These are phyloP conservation scores for Gymnocheta viridis DNA, from an alignment of 2,888 invertebrate genomes.

Conservation along the genomic window DNA sequence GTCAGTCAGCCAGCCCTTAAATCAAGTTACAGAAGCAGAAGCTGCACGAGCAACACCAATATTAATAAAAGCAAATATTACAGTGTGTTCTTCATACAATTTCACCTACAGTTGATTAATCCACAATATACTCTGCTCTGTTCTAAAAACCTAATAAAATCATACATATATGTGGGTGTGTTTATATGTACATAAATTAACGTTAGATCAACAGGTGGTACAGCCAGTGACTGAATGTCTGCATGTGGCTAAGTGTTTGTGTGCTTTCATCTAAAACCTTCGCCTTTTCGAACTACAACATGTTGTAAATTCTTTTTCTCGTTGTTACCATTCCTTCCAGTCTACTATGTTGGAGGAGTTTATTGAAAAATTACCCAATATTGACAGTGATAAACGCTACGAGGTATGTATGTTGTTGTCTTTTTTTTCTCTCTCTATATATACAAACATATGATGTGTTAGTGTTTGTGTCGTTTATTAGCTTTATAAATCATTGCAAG, in stretches of 20 bases:
- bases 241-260: not conserved
- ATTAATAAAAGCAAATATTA: not conserved
- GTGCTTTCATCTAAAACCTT: constrained; percentile 31
- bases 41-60: not conserved
- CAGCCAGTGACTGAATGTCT: not conserved
- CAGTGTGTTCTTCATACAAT: constrained; percentile 3
- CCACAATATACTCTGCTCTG: not conserved
- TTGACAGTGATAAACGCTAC: constrained; percentile 72
- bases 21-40: not conserved
- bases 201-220: constrained; percentile 50
- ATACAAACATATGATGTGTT: not conserved
- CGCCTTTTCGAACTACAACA: constrained; percentile 36
- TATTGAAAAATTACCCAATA: constrained; percentile 74
- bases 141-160: not conserved
- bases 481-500: constrained; percentile 60
- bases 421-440: not conserved
- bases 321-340: constrained; percentile 14
- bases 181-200: constrained; percentile 38
- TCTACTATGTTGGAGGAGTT: constrained; percentile 74
- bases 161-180: not conserved
- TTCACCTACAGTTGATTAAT: constrained; percentile 5
- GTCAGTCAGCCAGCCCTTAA: constrained; percentile 15
- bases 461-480: constrained; percentile 36
- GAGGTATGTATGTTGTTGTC: constrained; percentile 63
- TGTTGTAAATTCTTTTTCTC: constrained; percentile 37